Evolutionary conservation across 1,140 invertebrate genomes (phyloP).

Genomic region (Tetragnatha versicolor): DNA sequence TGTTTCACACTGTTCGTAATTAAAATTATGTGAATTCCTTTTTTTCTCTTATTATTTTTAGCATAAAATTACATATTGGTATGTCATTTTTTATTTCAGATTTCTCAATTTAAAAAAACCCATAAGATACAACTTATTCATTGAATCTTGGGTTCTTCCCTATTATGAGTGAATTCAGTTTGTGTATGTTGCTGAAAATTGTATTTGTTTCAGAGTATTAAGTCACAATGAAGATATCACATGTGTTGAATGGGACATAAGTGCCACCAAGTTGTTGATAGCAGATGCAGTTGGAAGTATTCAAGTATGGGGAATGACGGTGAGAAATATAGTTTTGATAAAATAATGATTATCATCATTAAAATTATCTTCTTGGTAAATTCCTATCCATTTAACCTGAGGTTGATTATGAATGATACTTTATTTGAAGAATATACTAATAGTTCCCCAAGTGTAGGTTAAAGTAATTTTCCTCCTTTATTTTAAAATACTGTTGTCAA

Average conservation of each 20-base stretch:
- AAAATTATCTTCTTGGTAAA: no score
- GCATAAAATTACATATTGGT: no score
- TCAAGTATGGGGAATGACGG: slow-evolving; percentile 76
- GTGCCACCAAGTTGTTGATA: slow-evolving; percentile 78
- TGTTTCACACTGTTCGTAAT: no score
- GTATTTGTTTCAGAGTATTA: slow-evolving; percentile 59
- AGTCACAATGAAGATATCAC: slow-evolving; percentile 72
- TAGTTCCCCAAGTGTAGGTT: no score
- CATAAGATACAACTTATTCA: not conserved
- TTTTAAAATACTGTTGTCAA: no score
- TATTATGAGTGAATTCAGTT: no score
- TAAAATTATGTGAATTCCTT: no score
- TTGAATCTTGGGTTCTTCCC: no score
- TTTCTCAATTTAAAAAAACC: not conserved
- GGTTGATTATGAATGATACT: not conserved
- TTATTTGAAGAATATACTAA: not conserved
- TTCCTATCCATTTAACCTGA: not conserved
- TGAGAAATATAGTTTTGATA: not conserved
- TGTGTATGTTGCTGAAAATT: no score
- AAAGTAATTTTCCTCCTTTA: no score
- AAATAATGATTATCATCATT: not conserved
- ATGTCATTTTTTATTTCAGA: no score
- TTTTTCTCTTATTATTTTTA: no score
- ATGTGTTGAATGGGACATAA: slow-evolving; percentile 83
- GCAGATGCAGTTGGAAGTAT: slow-evolving; percentile 78